Base-by-base conservation (phyloP, 2,888 invertebrate genomes). In the Caenorhabditis zanzibari region DNA sequence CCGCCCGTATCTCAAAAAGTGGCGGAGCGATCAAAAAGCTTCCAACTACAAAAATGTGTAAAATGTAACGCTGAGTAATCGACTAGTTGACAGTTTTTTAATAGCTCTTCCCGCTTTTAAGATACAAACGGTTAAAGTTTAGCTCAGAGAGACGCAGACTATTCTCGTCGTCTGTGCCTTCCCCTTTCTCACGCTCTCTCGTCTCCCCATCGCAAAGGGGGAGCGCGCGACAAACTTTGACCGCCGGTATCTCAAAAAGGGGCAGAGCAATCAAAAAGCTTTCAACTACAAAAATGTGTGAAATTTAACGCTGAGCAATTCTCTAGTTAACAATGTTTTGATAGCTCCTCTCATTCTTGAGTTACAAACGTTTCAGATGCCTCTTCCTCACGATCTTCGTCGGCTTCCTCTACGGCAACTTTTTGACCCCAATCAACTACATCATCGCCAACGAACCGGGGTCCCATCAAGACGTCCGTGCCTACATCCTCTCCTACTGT, bases 401-500 rank as follows among this genome's bases (percentile, higher is more conserved):
- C 44, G 88, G 88, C 6, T 81, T 88, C 44, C 61, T 88, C 14
- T 88, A 86, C 58, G 88, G 88, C 24, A 89, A 89, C 69, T 83
- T 86, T 49, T 59, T 88, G 22, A 89, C 88, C 24, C 87, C 86
- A 0, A 87, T 88, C 77, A 88, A 84, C 56, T 87, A 84, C 63
- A 75, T 85, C 24, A 82, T 85, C 12, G 81, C 71, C 2, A 79
- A 77, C 59, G 84, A 84, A 32, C 73, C 76, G 16, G 84, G 81
- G 47, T 77, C 90, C 6, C 72, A 87, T 4, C 87, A 82, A 44
- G 85, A 86, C 35, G 89, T 88, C 66, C 85, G 90, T 26, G 81
- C 86, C 85, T 93, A 93, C 88, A 93, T 93, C 16, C 93, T 94
- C 88, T 92, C 93, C 22, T 93, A 93, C 81, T 93, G 92, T 86